Percentiles rank a stretch among this genome's conserved stretches.
Evolutionary conservation across 2,797 vertebrate species (phyloP).

Genomic region (Labeo calbasu): DNA sequence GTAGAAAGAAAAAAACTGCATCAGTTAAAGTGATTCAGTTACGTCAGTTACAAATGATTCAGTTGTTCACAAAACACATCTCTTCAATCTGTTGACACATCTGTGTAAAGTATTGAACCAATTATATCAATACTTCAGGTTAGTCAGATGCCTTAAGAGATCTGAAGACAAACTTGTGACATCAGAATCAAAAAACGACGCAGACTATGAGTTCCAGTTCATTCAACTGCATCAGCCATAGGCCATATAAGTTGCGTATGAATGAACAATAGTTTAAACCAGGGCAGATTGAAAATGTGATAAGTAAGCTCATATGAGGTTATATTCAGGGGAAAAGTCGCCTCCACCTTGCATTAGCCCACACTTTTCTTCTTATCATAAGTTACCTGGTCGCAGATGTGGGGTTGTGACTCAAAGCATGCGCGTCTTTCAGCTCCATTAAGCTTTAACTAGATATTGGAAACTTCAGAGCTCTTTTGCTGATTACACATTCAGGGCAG

Average conservation of each 20-base stretch:
- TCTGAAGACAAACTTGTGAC: not conserved
- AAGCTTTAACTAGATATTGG: conserved; percentile 14
- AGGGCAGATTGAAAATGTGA: conserved; percentile 19
- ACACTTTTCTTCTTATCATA: conserved; percentile 41
- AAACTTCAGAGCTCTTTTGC: conserved; percentile 1
- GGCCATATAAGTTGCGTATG: not conserved
- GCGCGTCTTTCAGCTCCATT: conserved; percentile 15
- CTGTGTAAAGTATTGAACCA: not conserved
- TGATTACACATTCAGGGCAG: conserved; percentile 7
- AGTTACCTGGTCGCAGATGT: conserved; percentile 25
- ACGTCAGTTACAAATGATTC: too few relatives aligned
- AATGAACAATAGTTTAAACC: conserved; percentile 16
- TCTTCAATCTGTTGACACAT: conserved; percentile 11
- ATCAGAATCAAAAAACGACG: not conserved
- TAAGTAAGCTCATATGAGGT: conserved; percentile 29
- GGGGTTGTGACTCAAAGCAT: conserved; percentile 37
- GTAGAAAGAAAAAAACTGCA: not conserved
- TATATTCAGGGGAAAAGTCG: not conserved
- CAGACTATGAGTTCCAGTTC: conserved; percentile 2
- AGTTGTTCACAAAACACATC: not conserved
- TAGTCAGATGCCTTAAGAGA: conserved; percentile 7
- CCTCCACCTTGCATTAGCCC: not conserved
- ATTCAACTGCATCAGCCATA: not conserved
- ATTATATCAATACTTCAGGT: not conserved
- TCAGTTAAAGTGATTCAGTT: too few relatives aligned